Conservation (phyloP, 1,140 invertebrate genomes). For the Onthophagus taurus region DNA sequence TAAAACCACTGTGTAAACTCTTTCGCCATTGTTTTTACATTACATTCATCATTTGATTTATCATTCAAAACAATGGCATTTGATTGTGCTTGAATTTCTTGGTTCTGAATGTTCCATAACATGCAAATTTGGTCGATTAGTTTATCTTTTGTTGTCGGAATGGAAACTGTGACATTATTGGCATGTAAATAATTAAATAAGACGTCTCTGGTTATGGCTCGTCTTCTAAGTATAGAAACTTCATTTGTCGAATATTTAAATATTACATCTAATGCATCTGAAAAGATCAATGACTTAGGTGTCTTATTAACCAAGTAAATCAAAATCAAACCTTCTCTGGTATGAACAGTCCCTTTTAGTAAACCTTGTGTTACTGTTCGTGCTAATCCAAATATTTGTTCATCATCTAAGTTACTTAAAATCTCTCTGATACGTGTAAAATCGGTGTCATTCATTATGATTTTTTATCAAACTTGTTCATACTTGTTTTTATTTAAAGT, state of each 20-base stretch:
- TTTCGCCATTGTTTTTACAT: conserved; percentile 40
- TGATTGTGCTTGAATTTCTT: not conserved
- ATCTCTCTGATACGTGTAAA: conserved; percentile 22
- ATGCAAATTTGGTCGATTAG: conserved; percentile 37
- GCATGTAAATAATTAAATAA: conserved; percentile 41
- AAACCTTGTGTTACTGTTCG: conserved; percentile 31
- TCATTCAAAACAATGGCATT: not conserved
- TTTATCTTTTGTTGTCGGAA: conserved; percentile 40
- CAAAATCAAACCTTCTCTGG: conserved; percentile 24
- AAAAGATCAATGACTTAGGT: conserved; percentile 22
- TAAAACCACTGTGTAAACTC: conserved; percentile 55
- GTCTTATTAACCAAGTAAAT: conserved; percentile 1
- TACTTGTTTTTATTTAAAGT: too few species aligned
- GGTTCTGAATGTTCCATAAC: conserved; percentile 33
- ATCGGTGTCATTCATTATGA: conserved; percentile 17
- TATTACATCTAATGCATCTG: conserved; percentile 41
- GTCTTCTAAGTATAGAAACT: conserved; percentile 37
- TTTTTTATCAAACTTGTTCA: too few species aligned
- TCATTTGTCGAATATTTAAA: conserved; percentile 36
- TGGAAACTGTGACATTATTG: conserved; percentile 31
- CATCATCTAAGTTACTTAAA: conserved; percentile 23
- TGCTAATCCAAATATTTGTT: conserved; percentile 25
- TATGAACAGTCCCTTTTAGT: conserved; percentile 24
- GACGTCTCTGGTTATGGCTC: conserved; percentile 38
- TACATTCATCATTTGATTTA: conserved; percentile 1